These are phyloP conservation scores for Mellilla xanthometata DNA, from an alignment of 2,888 invertebrate species.

Conservation along the genomic window DNA sequence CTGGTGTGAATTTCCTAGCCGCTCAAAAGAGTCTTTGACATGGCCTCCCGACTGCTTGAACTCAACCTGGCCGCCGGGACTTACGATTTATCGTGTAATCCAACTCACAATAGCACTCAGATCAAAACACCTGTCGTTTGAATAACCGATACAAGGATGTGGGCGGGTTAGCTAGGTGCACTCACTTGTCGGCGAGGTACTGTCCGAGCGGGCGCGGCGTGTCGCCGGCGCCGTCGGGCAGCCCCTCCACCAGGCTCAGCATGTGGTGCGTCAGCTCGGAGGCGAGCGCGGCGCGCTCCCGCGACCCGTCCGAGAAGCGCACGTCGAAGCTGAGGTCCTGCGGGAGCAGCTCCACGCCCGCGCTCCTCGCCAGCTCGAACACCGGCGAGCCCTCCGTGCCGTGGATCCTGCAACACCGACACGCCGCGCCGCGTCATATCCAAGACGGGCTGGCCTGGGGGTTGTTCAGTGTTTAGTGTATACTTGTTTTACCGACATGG, in stretches of 20 bases:
- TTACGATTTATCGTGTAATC: no score
- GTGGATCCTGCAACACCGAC: slow-evolving; percentile 53
- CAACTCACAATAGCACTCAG: no score
- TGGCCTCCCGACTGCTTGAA: no score
- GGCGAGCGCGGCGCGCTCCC: slow-evolving; percentile 26
- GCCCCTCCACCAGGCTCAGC: slow-evolving; percentile 35
- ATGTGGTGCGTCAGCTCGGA: slow-evolving; percentile 42
- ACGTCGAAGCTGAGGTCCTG: slow-evolving; percentile 43
- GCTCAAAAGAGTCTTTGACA: no score
- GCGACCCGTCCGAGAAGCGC: slow-evolving; percentile 44
- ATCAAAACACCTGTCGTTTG: no score
- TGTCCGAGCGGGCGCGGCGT: slow-evolving; percentile 35
- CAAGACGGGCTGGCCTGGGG: no score
- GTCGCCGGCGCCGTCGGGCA: no score
- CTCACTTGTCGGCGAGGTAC: not conserved
- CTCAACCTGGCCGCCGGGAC: no score
- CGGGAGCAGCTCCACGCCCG: slow-evolving; percentile 42
- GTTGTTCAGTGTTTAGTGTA: no score
- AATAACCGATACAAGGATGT: no score
- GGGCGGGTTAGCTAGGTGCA: not conserved
- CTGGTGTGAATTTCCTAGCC: no score
- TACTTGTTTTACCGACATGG: not conserved
- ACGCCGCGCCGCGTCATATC: no score
- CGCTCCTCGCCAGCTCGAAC: slow-evolving; percentile 46
- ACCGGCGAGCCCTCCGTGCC: slow-evolving; percentile 45